Evolutionary conservation across 2,113 vertebrate genomes (phyloP), one percentile per base, ranked within the genome.

Genomic region (Calcarius ornatus): DNA sequence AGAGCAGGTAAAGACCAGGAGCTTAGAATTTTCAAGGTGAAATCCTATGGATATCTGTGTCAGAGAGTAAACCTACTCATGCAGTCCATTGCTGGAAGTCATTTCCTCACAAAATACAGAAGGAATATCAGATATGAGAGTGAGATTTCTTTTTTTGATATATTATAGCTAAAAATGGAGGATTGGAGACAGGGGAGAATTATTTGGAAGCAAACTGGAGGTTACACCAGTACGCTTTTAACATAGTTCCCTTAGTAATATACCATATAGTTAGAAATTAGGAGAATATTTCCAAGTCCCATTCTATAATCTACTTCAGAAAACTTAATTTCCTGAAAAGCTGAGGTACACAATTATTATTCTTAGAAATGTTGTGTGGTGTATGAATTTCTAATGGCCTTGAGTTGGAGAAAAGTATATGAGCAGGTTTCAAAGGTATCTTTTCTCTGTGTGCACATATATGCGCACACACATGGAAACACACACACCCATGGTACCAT

Each of bases 381-480:
- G 12, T 19, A 7, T 28, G 16, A 1, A 51, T 63, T 80, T 66
- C 20, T 48, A 66, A 18, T 37, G 10, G 13, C 4, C n/a, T 85
- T 64, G 15, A 47, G 11, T 5, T 78, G 30, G 16, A 53, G 24
- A 38, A 63, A 72, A 75, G 15, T 6, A 1, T 43, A 37, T 18
- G 9, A 19, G 18, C 23, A 73, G 60, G n/a, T 73, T 89, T 65
- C 40, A 65, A 72, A 64, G n/a, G 18, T 24, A 4, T 31, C 8
- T 66, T 21, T 20, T 57, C n/a, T 45, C 8, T 60, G 11, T 35
- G 19, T 28, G 16, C 42, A 20, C 2, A 5, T 10, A 8, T 5
- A 6, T 4, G 10, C 18, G 15, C 16, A 38, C 2, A 5, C 8
- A 47, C 1, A 20, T 3, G 30, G 24, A 56, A 2, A 80, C 42